Base-by-base conservation (phyloP, 2,888 invertebrate species). In the Tanytarsus gracilentus region DNA sequence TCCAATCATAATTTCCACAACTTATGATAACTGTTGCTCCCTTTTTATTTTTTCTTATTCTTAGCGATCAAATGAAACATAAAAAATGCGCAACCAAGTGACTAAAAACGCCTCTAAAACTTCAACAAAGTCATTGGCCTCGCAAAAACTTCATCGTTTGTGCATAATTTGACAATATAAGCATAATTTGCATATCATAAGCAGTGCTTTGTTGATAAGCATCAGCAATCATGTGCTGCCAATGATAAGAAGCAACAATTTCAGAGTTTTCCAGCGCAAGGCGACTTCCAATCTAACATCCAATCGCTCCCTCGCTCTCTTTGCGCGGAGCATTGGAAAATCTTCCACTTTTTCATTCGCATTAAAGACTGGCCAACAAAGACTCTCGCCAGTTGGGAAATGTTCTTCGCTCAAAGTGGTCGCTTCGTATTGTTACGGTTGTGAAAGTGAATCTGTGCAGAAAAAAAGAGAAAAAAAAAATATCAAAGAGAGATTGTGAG, bases 401-500 rank as follows among this genome's bases (percentile, higher is more conserved):
- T 23, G 18, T 55, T 40, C 55, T 33, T 55, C 55, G 55, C 33
- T 23, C 33, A 55, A 55, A 55, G 55, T 55, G 40, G 55, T 55
- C 55, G 55, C 33, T 55, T 39, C 40, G 40, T 27, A 39, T 39
- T 27, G 39, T 26, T n/a, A 40, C 33, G 40, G 33, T 55, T 25
- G 44, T 44, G 36, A 33, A 52, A 21, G 49, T 25, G 23, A 51
- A 51, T 51, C 25, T 55, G 55, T 55, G 55, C 55, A 55, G 27
- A 33, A 55, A 55, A 39, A 55, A 52, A 27, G 3, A 44, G 36
- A 16, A 44, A 21, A 44, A 11, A 18, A 8, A 40, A 18, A 36
- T 36, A 44, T 21, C 18, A 44, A 18, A 44, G 23, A 18, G 23
- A 44, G 11, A 23, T 44, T 16, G 11, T 8, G 11, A 18, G 18